Conservation (phyloP, 2,113 vertebrate species). For the Entomyzon cyanotis region DNA sequence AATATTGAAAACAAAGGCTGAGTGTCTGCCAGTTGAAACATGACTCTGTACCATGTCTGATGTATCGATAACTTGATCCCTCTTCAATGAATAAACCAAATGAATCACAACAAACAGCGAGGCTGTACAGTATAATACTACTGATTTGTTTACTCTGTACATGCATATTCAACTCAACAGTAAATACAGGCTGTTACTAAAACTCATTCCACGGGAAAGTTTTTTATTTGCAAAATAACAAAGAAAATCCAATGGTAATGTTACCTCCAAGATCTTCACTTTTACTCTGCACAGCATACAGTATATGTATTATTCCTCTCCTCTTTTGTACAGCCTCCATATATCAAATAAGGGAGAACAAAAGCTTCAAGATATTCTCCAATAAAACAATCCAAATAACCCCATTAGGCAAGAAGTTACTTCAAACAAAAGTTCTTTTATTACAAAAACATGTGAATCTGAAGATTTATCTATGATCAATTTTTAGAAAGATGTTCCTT, state of each 20-base stretch:
- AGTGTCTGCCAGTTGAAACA: conserved; percentile 47
- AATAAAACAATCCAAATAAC: background rate
- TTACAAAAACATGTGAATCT: background rate
- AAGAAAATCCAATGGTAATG: background rate
- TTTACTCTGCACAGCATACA: background rate
- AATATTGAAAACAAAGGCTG: conserved; percentile 48
- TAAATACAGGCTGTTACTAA: background rate
- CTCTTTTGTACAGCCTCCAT: background rate
- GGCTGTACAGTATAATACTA: background rate
- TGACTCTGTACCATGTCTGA: background rate
- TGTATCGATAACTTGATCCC: background rate
- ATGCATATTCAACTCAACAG: background rate
- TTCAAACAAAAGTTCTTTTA: background rate
- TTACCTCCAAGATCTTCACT: background rate
- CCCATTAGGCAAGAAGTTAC: background rate
- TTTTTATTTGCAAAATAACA: background rate
- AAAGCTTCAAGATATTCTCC: background rate
- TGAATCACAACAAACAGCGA: background rate
- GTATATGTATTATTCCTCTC: background rate
- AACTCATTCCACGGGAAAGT: background rate
- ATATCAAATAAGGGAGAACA: background rate
- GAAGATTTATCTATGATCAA: background rate
- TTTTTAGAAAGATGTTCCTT: background rate
- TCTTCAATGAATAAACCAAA: background rate
- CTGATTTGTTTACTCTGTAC: conserved; percentile 5